Percentiles rank a stretch among this genome's conserved stretches.
Conservation (phyloP, 1,140 invertebrate species). For the Saxidomus purpurata region DNA sequence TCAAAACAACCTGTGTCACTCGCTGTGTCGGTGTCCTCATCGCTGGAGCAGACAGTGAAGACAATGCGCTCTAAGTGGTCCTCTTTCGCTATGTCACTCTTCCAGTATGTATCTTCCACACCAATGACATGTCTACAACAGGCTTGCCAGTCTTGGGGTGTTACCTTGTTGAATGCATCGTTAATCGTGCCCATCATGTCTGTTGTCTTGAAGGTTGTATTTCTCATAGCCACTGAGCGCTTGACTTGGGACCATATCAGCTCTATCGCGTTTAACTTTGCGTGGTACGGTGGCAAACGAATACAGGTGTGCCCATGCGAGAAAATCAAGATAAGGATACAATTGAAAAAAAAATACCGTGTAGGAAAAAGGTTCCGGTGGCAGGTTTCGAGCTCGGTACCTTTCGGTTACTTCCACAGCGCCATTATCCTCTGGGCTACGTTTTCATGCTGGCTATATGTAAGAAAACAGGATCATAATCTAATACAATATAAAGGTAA, state of each 20-base stretch:
- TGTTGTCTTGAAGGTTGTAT: neutral
- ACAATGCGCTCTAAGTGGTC: neutral
- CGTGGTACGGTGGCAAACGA: too few relatives aligned
- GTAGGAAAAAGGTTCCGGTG: too few relatives aligned
- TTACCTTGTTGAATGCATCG: neutral
- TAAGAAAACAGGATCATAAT: too few relatives aligned
- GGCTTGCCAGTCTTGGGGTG: neutral
- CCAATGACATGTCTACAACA: neutral
- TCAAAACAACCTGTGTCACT: neutral
- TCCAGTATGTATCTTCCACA: neutral
- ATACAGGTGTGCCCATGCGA: neutral
- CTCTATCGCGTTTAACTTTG: too few relatives aligned
- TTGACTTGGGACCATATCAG: neutral
- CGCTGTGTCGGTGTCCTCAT: neutral
- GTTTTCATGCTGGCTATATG: too few relatives aligned
- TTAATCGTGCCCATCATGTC: neutral
- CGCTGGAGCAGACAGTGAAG: neutral
- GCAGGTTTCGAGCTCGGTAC: too few relatives aligned
- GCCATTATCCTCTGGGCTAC: too few relatives aligned
- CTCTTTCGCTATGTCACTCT: neutral
- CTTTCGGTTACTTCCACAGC: too few relatives aligned
- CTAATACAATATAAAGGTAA: too few relatives aligned
- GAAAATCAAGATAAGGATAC: too few relatives aligned
- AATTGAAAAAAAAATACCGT: too few relatives aligned
- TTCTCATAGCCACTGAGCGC: neutral